Evolutionary conservation across 92 coral and sea anemone genomes (phyloP), one percentile per base, ranked within the genome.

Genomic region (Epizoanthus fatuus): DNA sequence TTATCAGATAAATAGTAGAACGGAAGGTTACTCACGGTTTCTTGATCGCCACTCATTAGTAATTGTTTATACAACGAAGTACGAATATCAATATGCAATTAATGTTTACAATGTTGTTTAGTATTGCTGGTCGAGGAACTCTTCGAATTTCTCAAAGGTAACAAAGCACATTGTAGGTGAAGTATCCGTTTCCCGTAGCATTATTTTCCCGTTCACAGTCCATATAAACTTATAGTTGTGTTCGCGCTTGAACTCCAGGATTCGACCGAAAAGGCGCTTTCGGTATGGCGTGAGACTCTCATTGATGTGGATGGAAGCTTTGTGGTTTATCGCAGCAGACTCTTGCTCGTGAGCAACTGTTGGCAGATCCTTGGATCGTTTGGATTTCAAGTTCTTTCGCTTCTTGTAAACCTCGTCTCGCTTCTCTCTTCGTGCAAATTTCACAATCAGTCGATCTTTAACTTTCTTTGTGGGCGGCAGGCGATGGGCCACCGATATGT

Each of bases 391-490:
- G 8, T 58, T 72, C 59, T 72, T 84, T 39, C 87, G 71, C 64
- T 84, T 84, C 53, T 39, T 83, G 57, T 74, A 84, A 49, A 84
- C 72, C 63, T 84, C 75, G 42, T 74, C 82, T 60, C 82, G 56
- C 42, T 87, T 81, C 35, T 67, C 81, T 64, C 85, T 70, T 63
- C 75, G 22, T 5, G 87, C 60, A 55, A 90, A 86, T 87, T 90
- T 80, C n/a, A 86, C 91, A 29, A 90, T 90, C 51, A 90, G 63
- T 40, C 88, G 71, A 67, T 86, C 83, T 75, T 82, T 90, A 25
- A 75, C 81, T 56, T 74, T 86, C 69, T 83, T 86, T 57, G 81
- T 86, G n/a, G n/a, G n/a, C n/a, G n/a, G n/a, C n/a, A n/a, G n/a
- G n/a, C n/a, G n/a, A n/a, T n/a, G n/a, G n/a, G n/a, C n/a, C n/a